Conservation (phyloP, 2,888 invertebrate species). For the Griposia aprilina region DNA sequence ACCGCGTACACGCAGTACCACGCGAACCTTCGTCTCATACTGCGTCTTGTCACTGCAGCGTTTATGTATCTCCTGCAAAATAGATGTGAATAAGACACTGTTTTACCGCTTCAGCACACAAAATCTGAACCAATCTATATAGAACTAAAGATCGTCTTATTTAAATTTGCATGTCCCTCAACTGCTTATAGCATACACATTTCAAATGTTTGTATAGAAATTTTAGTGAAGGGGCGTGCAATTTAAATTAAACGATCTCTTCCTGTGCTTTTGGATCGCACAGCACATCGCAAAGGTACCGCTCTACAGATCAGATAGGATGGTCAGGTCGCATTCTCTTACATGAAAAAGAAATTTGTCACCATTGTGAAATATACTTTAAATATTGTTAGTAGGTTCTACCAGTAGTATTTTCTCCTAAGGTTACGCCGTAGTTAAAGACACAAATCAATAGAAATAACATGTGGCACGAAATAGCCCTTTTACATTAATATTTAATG, state of each 20-base stretch:
- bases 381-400: not conserved
- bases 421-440: not conserved
- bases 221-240: too few species aligned
- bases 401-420: not conserved
- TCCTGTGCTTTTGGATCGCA: not conserved
- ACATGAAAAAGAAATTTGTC: not conserved
- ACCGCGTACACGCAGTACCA: slow-evolving; percentile 91
- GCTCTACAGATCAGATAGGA: not conserved
- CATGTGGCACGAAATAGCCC: too few species aligned
- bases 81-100: not conserved
- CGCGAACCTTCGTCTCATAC: slow-evolving; percentile 88
- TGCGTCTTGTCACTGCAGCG: slow-evolving; percentile 82
- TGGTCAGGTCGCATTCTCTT: not conserved
- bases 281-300: not conserved
- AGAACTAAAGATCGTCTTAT: too few species aligned
- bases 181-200: too few species aligned
- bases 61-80: slow-evolving; percentile 82
- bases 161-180: too few species aligned
- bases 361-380: not conserved
- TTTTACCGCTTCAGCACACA: not conserved
- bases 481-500: not conserved
- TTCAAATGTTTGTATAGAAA: too few species aligned
- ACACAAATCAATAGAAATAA: not conserved
- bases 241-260: too few species aligned
- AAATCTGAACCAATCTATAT: not conserved